Percentiles rank a stretch among this genome's conserved stretches.
Conservation (phyloP, 2,888 invertebrate species). For the Ennomos quercinarius region DNA sequence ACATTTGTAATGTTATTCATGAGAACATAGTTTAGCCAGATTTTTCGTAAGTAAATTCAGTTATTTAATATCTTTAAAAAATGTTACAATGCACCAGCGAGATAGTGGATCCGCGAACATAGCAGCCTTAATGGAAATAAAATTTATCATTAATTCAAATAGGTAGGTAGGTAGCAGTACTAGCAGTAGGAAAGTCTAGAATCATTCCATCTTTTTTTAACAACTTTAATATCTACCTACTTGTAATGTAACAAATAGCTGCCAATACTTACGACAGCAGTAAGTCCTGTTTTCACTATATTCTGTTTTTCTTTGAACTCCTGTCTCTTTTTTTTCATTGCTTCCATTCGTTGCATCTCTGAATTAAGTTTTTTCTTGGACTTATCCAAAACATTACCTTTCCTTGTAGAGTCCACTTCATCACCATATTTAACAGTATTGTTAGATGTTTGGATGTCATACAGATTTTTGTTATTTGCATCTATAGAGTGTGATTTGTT, state of each 20-base stretch:
- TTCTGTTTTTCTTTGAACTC: conserved; percentile 87
- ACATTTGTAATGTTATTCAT: too few relatives aligned
- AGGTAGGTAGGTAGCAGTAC: too few relatives aligned
- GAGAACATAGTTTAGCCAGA: too few relatives aligned
- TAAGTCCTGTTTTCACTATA: conserved; percentile 87
- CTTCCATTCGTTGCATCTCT: conserved; percentile 88
- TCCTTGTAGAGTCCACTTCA: conserved; percentile 13
- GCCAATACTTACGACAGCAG: conserved; percentile 83
- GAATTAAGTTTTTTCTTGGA: conserved; percentile 72
- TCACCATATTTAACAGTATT: conserved; percentile 15
- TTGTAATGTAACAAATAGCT: neutral
- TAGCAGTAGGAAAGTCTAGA: too few relatives aligned
- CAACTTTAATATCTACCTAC: too few relatives aligned
- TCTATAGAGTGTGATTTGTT: neutral
- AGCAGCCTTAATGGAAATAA: too few relatives aligned
- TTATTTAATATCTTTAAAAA: too few relatives aligned
- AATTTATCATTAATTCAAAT: too few relatives aligned
- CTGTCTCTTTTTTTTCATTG: conserved; percentile 87
- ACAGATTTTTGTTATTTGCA: conserved; percentile 3
- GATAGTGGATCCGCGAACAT: too few relatives aligned
- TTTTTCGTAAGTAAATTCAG: too few relatives aligned
- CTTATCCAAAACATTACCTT: conserved; percentile 31
- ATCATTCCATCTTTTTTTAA: too few relatives aligned
- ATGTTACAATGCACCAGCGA: too few relatives aligned
- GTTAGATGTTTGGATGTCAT: neutral